phyloP scores from a whole-genome alignment of 2,888 invertebrate genomes.

The Acleris sparsana region DNA sequence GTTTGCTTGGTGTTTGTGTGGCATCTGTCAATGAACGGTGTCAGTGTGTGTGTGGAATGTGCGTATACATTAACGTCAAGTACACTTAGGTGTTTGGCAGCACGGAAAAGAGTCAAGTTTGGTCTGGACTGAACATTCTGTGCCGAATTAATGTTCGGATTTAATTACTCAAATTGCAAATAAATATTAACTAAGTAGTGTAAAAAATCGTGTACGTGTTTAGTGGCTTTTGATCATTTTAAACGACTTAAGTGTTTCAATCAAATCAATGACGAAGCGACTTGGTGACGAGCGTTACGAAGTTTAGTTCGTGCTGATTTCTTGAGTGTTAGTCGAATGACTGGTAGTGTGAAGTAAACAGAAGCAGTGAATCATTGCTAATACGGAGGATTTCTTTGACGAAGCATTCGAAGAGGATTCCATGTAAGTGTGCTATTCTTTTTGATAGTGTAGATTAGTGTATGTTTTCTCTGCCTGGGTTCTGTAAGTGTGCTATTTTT shows the following conservation, averaged over 20 bases:
- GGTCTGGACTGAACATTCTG: background rate
- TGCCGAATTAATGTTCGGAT: background rate
- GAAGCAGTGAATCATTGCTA: slow-evolving; percentile 34
- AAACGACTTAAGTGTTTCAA: background rate
- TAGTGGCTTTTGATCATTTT: background rate
- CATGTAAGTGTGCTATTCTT: slow-evolving; percentile 22
- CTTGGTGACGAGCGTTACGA: slow-evolving; percentile 27
- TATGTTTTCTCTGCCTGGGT: slow-evolving; percentile 10
- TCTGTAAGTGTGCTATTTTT: slow-evolving; percentile 24
- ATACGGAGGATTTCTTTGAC: slow-evolving; percentile 20
- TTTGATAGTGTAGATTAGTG: slow-evolving; percentile 2
- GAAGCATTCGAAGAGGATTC: slow-evolving; percentile 14
- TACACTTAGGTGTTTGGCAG: slow-evolving; percentile 1
- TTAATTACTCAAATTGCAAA: too few relatives aligned
- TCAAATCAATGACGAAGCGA: slow-evolving; percentile 32
- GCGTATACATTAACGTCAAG: too few relatives aligned
- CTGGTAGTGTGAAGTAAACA: slow-evolving; percentile 31
- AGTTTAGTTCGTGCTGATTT: slow-evolving; percentile 28
- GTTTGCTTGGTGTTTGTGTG: too few relatives aligned
- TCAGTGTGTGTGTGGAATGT: too few relatives aligned
- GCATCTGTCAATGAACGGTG: too few relatives aligned
- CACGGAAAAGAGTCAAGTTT: slow-evolving; percentile 1
- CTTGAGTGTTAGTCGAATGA: slow-evolving; percentile 32
- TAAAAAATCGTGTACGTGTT: background rate
- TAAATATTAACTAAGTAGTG: background rate